These are phyloP conservation scores for Zaprionus nigranus DNA, from an alignment of 1,140 invertebrate species.

Conservation along the genomic window DNA sequence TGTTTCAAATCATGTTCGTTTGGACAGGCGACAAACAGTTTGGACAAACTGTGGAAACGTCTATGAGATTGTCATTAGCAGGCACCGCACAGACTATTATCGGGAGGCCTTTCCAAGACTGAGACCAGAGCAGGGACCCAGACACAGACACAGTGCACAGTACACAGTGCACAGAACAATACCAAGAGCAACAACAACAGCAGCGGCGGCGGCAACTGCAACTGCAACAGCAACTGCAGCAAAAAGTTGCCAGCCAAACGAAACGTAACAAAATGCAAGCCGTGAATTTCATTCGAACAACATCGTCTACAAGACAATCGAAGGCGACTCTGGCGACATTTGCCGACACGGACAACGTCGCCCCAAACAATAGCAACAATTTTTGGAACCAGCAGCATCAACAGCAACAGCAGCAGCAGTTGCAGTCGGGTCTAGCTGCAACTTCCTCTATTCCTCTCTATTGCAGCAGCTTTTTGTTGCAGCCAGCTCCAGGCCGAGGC, in stretches of 20 bases:
- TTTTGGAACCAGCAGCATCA: conserved; percentile 40
- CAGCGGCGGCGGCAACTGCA: conserved; percentile 16
- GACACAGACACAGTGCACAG: conserved; percentile 10
- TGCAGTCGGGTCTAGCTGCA: conserved; percentile 2
- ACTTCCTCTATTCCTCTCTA: conserved; percentile 37
- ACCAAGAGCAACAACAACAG: conserved; percentile 32
- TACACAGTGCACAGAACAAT: conserved; percentile 66
- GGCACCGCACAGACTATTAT: conserved; percentile 49
- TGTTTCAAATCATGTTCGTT: conserved; percentile 81
- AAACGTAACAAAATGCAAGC: conserved; percentile 82
- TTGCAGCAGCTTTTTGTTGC: conserved; percentile 15
- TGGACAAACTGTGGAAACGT: conserved; percentile 78
- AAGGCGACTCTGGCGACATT: conserved; percentile 77
- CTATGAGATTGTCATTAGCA: conserved; percentile 81
- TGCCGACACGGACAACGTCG: conserved; percentile 63
- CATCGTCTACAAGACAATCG: conserved; percentile 80
- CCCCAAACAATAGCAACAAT: conserved; percentile 66
- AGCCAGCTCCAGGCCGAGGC: background rate
- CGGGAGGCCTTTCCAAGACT: conserved; percentile 41
- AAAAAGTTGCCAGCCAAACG: conserved; percentile 74
- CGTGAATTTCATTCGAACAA: conserved; percentile 81
- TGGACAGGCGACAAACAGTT: conserved; percentile 80
- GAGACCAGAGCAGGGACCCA: conserved; percentile 23
- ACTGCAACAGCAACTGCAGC: conserved; percentile 33
- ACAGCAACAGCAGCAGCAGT: conserved; percentile 37